Conservation (phyloP, 2,888 invertebrate genomes). For the Micoletzkya japonica region DNA sequence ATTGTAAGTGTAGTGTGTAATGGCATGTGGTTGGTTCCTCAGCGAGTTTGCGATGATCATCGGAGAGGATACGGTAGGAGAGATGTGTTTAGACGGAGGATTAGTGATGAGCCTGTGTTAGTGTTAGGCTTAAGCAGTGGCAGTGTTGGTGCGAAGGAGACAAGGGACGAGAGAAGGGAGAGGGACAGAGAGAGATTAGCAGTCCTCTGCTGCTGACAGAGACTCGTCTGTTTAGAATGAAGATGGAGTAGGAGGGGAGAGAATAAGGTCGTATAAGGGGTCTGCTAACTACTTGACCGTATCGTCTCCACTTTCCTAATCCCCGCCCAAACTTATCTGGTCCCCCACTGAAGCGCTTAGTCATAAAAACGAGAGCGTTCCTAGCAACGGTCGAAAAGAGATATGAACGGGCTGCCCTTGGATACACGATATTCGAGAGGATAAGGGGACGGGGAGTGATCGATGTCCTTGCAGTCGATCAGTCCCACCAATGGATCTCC, state of each 20-base stretch:
- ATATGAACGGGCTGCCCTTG: too few relatives aligned
- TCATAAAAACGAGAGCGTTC: too few relatives aligned
- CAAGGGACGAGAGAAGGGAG: too few relatives aligned
- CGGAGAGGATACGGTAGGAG: constrained; percentile 1
- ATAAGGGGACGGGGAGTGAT: too few relatives aligned
- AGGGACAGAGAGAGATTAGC: background rate
- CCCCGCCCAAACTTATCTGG: too few relatives aligned
- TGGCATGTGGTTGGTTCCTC: background rate
- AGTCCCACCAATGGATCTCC: constrained; percentile 1
- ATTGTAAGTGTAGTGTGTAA: background rate
- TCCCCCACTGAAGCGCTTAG: too few relatives aligned
- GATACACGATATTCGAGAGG: too few relatives aligned
- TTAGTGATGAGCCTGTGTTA: background rate
- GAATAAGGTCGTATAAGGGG: too few relatives aligned
- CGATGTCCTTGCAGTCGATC: constrained; percentile 2
- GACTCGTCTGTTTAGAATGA: background rate
- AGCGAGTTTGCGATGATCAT: background rate
- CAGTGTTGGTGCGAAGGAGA: too few relatives aligned
- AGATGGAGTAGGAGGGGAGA: background rate
- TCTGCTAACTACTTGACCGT: too few relatives aligned
- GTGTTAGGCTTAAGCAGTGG: background rate
- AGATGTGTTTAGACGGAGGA: background rate
- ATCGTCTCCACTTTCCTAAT: too few relatives aligned
- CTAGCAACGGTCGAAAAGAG: too few relatives aligned
- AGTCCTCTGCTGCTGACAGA: background rate